These are phyloP conservation scores for Motacilla alba DNA, from an alignment of 2,113 vertebrate genomes.

Conservation along the genomic window DNA sequence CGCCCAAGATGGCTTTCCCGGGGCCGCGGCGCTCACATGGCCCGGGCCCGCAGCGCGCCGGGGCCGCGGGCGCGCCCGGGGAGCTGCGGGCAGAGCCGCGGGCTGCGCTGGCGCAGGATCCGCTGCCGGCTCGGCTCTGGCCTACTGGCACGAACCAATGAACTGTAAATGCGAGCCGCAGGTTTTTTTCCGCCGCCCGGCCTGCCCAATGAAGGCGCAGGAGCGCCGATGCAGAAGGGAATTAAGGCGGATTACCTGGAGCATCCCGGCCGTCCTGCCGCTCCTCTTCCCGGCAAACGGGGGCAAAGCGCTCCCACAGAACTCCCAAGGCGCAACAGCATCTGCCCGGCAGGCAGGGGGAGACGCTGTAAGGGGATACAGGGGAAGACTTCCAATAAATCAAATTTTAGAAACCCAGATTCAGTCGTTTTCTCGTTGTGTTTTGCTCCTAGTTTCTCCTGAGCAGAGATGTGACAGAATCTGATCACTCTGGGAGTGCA, in stretches of 20 bases:
- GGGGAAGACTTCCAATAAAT: neutral
- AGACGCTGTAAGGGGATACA: neutral
- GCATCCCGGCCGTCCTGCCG: conserved; percentile 16
- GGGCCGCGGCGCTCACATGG: neutral
- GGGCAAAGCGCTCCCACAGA: fast-evolving
- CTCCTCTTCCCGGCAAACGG: neutral
- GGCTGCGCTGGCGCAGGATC: neutral
- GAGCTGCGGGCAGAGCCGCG: neutral
- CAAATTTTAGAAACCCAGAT: fast-evolving
- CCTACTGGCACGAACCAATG: conserved; percentile 67
- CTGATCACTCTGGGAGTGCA: neutral
- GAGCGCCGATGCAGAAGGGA: conserved; percentile 68
- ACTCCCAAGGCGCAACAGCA: neutral
- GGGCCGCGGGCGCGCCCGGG: no score
- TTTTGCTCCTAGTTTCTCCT: neutral
- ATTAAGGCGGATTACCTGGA: conserved; percentile 77
- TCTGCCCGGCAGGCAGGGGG: conserved; percentile 67
- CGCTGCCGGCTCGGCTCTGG: neutral
- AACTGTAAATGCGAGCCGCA: conserved; percentile 54
- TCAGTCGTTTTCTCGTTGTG: neutral
- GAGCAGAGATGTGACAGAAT: neutral
- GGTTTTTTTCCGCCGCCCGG: neutral
- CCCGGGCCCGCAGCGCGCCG: neutral
- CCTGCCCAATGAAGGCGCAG: conserved; percentile 69
- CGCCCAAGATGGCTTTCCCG: conserved; percentile 72